Base-by-base conservation (phyloP, 2,797 vertebrate species). In the Phoebastria nigripes region DNA sequence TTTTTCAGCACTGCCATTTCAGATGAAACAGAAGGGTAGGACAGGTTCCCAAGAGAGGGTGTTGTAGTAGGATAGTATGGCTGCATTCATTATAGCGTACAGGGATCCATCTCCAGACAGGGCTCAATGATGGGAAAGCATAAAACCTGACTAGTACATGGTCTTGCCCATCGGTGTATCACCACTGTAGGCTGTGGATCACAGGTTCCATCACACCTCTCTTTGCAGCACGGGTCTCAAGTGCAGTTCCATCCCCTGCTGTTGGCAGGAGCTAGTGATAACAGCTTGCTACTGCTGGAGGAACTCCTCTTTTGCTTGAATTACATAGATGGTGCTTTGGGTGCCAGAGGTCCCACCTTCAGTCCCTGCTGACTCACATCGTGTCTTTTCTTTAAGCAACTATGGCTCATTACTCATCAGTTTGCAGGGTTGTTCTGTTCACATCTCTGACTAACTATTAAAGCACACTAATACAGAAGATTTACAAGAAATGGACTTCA, bases 401-500 rank as follows among this genome's bases (percentile, higher is more conserved):
- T 61, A 39, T 47, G 58, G 72, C 39, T 90, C 62, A 44, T 88
- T 81, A 61, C n/a, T 81, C 63, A 70, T n/a, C 61, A 44, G 56
- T 31, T 44, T 11, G 72, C 69, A 67, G 51, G 26, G 46, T 42
- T 55, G 5, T 74, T 61, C 71, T 20, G 14, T 31, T 80, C 59
- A 76, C 31, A 35, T 52, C 59, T 79, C 87, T 81, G 37, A 56
- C 41, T 82, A 94, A 37, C 82, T 76, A 67, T 54, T 82, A 67
- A 59, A 67, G 71, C 71, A 81, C 46, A 31, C 37, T 85, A 92
- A 83, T 46, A 54, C 0, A 12, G 76, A 80, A 87, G 80, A 85
- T 37, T 77, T 79, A 83, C 41, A 77, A 59, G 87, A 89, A 94
- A 82, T 58, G 56, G 46, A 96, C 82, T 91, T 80, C 20, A 55